phyloP scores from a whole-genome alignment of 1,140 invertebrate genomes.

The Acyrthosiphon pisum region DNA sequence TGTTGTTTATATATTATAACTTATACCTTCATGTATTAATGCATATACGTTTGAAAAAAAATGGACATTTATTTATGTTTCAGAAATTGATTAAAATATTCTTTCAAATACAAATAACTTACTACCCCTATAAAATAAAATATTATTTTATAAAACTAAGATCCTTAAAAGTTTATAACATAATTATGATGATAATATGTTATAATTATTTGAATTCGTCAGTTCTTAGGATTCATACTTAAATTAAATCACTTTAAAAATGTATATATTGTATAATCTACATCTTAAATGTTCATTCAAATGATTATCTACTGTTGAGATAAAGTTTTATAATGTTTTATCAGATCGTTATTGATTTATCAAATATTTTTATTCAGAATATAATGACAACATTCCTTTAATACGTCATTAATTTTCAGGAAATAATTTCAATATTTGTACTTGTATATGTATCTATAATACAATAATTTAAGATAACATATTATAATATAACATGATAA shows the following conservation, averaged over 20 bases:
- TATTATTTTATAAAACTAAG: not conserved
- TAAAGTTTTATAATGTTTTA: not conserved
- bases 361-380: not conserved
- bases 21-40: not conserved
- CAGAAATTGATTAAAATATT: not conserved
- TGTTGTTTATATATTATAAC: not conserved
- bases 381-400: not conserved
- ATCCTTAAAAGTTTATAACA: not conserved
- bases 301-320: not conserved
- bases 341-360: not conserved
- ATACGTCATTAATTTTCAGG: not conserved
- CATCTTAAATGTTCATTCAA: not conserved
- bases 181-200: not conserved
- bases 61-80: not conserved
- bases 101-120: not conserved
- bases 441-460: not conserved
- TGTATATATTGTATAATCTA: too few relatives aligned
- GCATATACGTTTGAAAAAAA: not conserved
- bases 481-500: not conserved
- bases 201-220: not conserved
- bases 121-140: not conserved
- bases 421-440: not conserved
- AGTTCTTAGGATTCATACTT: not conserved
- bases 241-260: too few relatives aligned
- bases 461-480: fast-evolving